phyloP scores from a whole-genome alignment of 1,140 invertebrate species.

The Halotydeus destructor region DNA sequence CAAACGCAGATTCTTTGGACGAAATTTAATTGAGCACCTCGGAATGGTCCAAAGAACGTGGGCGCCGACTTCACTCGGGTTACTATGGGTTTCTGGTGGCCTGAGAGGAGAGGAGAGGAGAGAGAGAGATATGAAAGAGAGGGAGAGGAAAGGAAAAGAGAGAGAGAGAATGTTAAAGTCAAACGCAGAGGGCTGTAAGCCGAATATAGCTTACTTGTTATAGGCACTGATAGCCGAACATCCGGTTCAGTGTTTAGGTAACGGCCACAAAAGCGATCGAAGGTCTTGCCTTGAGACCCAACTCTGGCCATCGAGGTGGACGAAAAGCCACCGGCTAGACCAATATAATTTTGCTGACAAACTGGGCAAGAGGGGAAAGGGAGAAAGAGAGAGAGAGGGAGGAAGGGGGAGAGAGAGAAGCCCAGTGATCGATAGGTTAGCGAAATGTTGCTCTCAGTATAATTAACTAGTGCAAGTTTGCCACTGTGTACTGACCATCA shows the following conservation, averaged over 20 bases:
- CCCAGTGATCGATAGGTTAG: too few species aligned
- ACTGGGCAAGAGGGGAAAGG: neutral
- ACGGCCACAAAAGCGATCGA: neutral
- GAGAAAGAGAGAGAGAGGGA: too few species aligned
- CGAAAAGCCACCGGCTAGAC: neutral
- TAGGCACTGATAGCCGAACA: neutral
- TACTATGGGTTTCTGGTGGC: neutral
- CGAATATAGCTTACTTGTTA: neutral
- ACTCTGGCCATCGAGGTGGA: neutral
- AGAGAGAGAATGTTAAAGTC: too few species aligned
- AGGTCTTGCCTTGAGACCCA: too few species aligned
- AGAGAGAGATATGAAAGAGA: neutral
- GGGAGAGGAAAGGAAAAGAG: too few species aligned
- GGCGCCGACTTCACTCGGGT: neutral
- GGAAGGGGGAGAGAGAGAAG: too few species aligned
- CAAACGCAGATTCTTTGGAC: neutral
- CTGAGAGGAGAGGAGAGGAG: neutral
- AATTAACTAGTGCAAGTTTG: neutral
- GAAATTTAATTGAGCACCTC: neutral
- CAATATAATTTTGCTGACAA: slow-evolving; percentile 2
- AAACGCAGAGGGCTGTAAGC: neutral
- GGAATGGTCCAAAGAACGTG: neutral
- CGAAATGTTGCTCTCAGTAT: too few species aligned
- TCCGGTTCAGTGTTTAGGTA: neutral
- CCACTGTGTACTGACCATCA: neutral